Evolutionary conservation across 1,140 invertebrate species (phyloP).

Genomic region (Lycorma delicatula): DNA sequence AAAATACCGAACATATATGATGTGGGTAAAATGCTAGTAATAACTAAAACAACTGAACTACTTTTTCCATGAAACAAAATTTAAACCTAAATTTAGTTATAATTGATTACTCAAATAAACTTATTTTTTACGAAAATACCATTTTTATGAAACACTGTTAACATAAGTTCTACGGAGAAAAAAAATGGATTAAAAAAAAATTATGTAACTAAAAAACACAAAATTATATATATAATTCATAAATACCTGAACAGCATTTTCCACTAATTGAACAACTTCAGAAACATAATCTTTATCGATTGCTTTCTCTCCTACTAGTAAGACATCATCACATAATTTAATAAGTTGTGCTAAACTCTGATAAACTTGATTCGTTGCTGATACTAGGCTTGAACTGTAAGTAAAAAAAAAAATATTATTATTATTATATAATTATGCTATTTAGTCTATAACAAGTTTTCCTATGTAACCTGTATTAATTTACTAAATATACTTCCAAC

Average conservation of each 20-base stretch:
- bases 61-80: no score
- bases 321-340: slow-evolving; percentile 79
- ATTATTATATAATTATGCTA: no score
- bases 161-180: not conserved
- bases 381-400: slow-evolving; percentile 51
- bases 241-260: slow-evolving; percentile 64
- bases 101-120: no score
- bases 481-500: no score
- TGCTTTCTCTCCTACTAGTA: slow-evolving; percentile 60
- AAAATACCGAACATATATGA: no score
- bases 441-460: no score
- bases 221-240: not conserved
- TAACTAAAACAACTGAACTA: no score
- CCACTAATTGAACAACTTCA: slow-evolving; percentile 66
- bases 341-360: slow-evolving; percentile 78
- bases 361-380: slow-evolving; percentile 78
- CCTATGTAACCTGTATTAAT: no score
- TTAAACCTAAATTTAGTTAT: no score
- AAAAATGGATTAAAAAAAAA: not conserved
- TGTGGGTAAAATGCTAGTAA: no score
- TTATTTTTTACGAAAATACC: no score
- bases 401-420: no score
- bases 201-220: not conserved
- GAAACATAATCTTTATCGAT: slow-evolving; percentile 64
- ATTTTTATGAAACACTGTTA: not conserved